phyloP scores from a whole-genome alignment of 2,113 vertebrate genomes.

The Dipodomys stephensi region DNA sequence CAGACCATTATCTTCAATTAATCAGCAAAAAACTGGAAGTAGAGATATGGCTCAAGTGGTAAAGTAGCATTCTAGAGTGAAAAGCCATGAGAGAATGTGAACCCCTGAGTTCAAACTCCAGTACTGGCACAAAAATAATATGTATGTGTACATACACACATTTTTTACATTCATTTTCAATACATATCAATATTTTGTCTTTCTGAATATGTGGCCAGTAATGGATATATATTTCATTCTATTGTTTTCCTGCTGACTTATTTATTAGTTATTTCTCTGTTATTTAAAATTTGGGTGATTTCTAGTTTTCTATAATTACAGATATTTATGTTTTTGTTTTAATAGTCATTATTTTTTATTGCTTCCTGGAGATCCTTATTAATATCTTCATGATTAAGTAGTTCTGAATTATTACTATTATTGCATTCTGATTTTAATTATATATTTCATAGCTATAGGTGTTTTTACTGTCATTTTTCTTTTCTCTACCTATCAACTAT shows the following conservation, averaged over 20 bases:
- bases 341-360: constrained; percentile 49
- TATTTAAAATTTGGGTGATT: constrained; percentile 50
- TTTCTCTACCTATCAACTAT: constrained; percentile 46
- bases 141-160: too few species aligned
- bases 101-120: too few species aligned
- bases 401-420: constrained; percentile 57
- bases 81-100: too few species aligned
- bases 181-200: background rate
- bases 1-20: too few species aligned
- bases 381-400: constrained; percentile 67
- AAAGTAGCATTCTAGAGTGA: too few species aligned
- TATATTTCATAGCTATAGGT: constrained; percentile 41
- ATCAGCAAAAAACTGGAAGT: too few species aligned
- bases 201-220: background rate
- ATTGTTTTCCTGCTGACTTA: constrained; percentile 24
- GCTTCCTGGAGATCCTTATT: constrained; percentile 67
- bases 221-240: background rate
- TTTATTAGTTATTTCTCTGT: constrained; percentile 54
- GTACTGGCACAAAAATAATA: too few species aligned
- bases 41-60: too few species aligned
- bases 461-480: constrained; percentile 52
- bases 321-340: constrained; percentile 37
- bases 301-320: constrained; percentile 64
- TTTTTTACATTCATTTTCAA: background rate
- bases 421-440: constrained; percentile 46